phyloP scores from a whole-genome alignment of 2,113 vertebrate species.

The Notarius quadriscutis region DNA sequence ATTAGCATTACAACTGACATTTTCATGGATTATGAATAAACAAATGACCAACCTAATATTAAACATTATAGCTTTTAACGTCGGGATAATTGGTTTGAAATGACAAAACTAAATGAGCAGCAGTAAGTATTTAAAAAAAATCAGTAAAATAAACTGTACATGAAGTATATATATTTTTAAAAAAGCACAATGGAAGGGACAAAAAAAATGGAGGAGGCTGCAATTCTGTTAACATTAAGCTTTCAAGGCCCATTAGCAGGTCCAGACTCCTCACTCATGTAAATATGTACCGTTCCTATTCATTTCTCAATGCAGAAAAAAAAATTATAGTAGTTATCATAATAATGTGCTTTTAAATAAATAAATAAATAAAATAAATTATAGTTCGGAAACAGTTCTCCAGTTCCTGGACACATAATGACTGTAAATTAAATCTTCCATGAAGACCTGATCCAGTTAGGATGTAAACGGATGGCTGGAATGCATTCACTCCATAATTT shows the following conservation, averaged over 20 bases:
- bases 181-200: neutral
- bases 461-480: neutral
- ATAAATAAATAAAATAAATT: neutral
- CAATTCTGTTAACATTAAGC: neutral
- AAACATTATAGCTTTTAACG: neutral
- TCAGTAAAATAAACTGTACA: neutral
- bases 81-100: neutral
- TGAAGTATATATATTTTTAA: neutral
- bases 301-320: neutral
- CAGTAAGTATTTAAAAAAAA: neutral
- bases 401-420: conserved; percentile 16
- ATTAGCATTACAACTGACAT: neutral
- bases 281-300: neutral
- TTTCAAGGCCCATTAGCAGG: neutral
- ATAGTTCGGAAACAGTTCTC: neutral
- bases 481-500: conserved; percentile 1
- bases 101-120: neutral
- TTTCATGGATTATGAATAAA: neutral
- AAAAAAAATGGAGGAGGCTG: neutral
- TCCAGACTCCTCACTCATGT: neutral
- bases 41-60: neutral
- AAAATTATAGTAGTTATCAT: neutral
- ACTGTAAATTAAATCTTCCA: conserved; percentile 12
- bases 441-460: neutral
- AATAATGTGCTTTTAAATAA: neutral